Conservation (phyloP, 2,113 vertebrate genomes). For the Nycticebus coucang region DNA sequence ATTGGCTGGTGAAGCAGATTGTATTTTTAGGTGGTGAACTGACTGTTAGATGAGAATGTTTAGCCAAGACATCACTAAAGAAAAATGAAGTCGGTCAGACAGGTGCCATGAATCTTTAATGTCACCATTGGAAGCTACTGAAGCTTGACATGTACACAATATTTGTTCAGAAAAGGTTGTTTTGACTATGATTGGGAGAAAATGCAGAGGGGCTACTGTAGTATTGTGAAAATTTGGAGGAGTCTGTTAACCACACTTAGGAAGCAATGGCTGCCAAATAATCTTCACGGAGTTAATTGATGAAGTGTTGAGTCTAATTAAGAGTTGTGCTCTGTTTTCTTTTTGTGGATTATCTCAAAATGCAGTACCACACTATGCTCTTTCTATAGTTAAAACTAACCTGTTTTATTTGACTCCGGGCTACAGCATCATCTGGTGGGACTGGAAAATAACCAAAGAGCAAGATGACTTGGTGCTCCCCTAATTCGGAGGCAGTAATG, state of each 20-base stretch:
- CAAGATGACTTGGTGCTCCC: neutral
- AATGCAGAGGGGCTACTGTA: neutral
- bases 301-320: neutral
- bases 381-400: neutral
- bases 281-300: neutral
- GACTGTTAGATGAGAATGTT: neutral
- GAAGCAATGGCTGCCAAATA: neutral
- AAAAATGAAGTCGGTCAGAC: neutral
- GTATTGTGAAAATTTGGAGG: neutral
- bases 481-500: neutral
- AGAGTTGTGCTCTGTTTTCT: neutral
- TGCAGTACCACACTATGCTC: neutral
- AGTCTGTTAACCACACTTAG: neutral
- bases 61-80: neutral
- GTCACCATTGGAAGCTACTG: neutral
- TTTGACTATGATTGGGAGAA: neutral
- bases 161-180: neutral
- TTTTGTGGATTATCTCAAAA: neutral
- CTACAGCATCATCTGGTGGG: neutral
- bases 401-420: neutral
- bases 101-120: neutral
- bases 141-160: neutral
- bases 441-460: neutral
- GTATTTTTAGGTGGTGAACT: neutral
- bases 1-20: neutral